These are phyloP conservation scores for Strigops habroptila DNA, from an alignment of 2,113 vertebrate species.

Conservation along the genomic window DNA sequence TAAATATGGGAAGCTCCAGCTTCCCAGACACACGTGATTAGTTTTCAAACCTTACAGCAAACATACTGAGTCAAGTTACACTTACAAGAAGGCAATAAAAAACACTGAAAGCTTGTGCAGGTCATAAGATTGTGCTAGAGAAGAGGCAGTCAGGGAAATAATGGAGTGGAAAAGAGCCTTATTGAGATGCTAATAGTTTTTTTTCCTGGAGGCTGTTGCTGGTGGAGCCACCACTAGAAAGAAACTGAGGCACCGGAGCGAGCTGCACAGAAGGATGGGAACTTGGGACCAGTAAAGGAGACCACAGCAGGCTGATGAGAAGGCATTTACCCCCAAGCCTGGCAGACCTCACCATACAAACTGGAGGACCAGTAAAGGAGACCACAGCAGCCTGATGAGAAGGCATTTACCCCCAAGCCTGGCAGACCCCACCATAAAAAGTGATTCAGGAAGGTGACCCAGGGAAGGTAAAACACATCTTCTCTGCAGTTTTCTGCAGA, in stretches of 20 bases:
- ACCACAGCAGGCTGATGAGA: background rate
- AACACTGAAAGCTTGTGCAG: background rate
- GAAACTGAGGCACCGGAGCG: background rate
- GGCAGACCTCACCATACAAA: background rate
- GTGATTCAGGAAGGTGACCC: background rate
- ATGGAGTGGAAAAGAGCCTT: background rate
- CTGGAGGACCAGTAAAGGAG: background rate
- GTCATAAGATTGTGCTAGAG: background rate
- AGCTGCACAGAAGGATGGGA: accelerated
- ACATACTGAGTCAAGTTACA: background rate
- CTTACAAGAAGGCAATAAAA: background rate
- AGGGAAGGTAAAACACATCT: background rate
- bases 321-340: background rate
- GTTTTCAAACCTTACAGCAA: background rate
- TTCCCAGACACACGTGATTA: background rate
- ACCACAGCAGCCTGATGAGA: background rate
- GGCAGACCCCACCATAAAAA: background rate
- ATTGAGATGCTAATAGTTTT: background rate
- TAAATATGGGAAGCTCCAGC: background rate
- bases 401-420: background rate
- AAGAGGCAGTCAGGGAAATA: background rate
- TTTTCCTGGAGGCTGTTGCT: background rate
- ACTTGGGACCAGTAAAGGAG: background rate
- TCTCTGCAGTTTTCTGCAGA: background rate
- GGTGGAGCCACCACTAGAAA: background rate